Percentiles rank a stretch among this genome's conserved stretches.
Conservation (phyloP, 2,797 vertebrate species). For the Lagodon rhomboides region DNA sequence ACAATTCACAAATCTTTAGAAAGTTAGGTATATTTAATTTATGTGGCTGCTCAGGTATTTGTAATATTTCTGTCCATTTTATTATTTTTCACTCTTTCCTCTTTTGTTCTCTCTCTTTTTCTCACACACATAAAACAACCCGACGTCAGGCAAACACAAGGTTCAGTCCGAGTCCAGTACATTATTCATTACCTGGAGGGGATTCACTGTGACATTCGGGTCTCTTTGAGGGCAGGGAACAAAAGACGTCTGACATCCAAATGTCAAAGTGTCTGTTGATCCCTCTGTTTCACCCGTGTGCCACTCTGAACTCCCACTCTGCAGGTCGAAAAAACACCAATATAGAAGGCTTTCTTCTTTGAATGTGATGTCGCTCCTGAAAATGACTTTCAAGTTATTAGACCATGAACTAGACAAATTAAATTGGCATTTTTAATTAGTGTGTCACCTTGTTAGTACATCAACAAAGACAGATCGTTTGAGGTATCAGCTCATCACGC, state of each 20-base stretch:
- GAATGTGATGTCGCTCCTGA: not conserved
- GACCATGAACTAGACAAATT: not conserved
- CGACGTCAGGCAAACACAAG: not conserved
- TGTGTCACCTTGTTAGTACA: not conserved
- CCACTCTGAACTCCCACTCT: slow-evolving; percentile 17
- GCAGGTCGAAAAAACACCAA: not conserved
- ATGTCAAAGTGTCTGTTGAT: slow-evolving; percentile 24
- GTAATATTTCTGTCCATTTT: not conserved
- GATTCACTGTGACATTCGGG: slow-evolving; percentile 48
- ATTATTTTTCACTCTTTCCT: not conserved
- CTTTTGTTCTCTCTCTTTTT: not conserved
- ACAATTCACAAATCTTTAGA: not conserved
- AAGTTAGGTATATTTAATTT: not conserved
- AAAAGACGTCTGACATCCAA: slow-evolving; percentile 26
- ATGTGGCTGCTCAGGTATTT: not conserved
- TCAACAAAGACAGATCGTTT: not conserved
- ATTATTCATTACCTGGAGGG: slow-evolving; percentile 6
- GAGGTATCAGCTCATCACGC: no score
- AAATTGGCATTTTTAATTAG: not conserved
- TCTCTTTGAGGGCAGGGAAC: slow-evolving; percentile 33
- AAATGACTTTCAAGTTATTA: not conserved
- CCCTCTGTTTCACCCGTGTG: slow-evolving; percentile 5
- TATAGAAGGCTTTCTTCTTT: not conserved
- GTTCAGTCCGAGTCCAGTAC: not conserved
- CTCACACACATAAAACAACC: not conserved